Evolutionary conservation across 2,888 invertebrate species (phyloP).

Genomic region (Thelaira solivaga): DNA sequence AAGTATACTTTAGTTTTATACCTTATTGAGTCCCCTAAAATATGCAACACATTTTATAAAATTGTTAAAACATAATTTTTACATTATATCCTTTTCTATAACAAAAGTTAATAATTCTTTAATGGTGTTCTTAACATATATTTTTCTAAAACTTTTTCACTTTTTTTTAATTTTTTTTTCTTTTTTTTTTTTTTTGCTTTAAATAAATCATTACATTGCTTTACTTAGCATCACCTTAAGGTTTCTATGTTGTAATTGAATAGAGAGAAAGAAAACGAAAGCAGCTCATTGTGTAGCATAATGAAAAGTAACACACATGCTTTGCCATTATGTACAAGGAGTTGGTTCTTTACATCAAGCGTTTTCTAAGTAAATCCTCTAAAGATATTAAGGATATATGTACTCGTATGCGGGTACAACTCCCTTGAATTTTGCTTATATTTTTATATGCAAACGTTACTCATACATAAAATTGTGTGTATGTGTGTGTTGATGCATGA

Average conservation of each 20-base stretch:
- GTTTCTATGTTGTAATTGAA: background rate
- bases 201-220: background rate
- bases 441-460: too few relatives aligned
- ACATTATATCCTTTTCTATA: too few relatives aligned
- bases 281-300: background rate
- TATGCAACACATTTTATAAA: background rate
- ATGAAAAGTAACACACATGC: background rate
- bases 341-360: background rate
- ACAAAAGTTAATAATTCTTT: too few relatives aligned
- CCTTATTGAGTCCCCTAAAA: background rate
- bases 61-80: too few relatives aligned
- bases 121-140: background rate
- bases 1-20: too few relatives aligned
- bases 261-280: background rate
- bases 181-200: background rate
- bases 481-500: too few relatives aligned
- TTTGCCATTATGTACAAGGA: background rate
- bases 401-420: background rate
- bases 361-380: background rate
- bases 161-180: background rate
- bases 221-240: slow-evolving; percentile 29
- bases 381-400: slow-evolving; percentile 4
- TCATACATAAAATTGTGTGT: too few relatives aligned
- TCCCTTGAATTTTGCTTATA: background rate
- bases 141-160: too few relatives aligned